phyloP scores from a whole-genome alignment of 2,797 vertebrate genomes.

The Macroramphosus scolopax region DNA sequence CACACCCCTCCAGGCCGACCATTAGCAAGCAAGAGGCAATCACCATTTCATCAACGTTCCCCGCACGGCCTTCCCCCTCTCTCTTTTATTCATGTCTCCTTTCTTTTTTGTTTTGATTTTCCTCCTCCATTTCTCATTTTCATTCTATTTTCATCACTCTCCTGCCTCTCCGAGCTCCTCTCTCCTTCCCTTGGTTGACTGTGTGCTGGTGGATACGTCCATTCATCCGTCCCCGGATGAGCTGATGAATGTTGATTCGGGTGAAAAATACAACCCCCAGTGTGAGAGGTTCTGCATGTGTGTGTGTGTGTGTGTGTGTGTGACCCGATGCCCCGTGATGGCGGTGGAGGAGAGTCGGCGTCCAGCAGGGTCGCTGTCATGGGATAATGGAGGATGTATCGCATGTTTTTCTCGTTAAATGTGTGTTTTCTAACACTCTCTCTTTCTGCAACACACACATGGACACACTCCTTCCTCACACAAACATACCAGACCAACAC shows the following conservation, averaged over 20 bases:
- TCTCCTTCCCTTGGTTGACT: conserved; percentile 23
- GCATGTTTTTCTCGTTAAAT: conserved; percentile 43
- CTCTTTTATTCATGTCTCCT: conserved; percentile 56
- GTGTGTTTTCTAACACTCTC: conserved; percentile 23
- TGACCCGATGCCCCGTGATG: conserved; percentile 34
- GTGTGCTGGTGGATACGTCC: conserved; percentile 30
- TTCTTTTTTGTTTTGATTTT: conserved; percentile 53
- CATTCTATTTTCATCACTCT: conserved; percentile 53
- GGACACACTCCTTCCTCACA: too few species aligned
- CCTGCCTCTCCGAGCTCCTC: conserved; percentile 25
- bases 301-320: conserved; percentile 14
- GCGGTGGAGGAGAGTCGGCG: conserved; percentile 6
- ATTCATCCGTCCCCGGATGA: conserved; percentile 27
- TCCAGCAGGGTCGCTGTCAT: conserved; percentile 26
- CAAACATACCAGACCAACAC: background rate
- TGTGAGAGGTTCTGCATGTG: conserved; percentile 11
- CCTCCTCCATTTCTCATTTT: conserved; percentile 53
- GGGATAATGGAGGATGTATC: conserved; percentile 57
- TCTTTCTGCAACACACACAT: conserved; percentile 17
- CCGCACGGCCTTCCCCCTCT: conserved; percentile 36
- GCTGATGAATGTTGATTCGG: conserved; percentile 53
- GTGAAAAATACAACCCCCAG: conserved; percentile 17
- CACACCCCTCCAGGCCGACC: conserved; percentile 69
- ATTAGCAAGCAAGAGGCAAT: conserved; percentile 78
- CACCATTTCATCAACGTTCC: conserved; percentile 76